Evolutionary conservation across 2,888 invertebrate species (phyloP).

Genomic region (Meandrusa payeni): DNA sequence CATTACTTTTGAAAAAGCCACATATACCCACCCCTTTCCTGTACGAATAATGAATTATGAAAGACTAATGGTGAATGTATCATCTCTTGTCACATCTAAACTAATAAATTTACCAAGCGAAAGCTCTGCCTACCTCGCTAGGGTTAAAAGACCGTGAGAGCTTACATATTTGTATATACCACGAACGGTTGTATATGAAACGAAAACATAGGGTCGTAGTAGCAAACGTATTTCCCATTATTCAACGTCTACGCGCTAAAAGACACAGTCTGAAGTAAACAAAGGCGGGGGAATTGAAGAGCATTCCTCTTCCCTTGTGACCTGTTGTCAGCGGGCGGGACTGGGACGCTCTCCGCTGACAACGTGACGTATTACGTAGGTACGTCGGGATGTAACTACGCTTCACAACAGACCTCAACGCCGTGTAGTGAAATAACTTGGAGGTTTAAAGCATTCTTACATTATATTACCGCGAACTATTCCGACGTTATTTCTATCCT

Average conservation of each 20-base stretch:
- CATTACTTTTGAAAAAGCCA: too few relatives aligned
- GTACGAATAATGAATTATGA: too few relatives aligned
- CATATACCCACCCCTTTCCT: too few relatives aligned
- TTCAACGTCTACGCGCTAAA: constrained; percentile 14
- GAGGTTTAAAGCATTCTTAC: neutral
- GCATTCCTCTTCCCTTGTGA: constrained; percentile 14
- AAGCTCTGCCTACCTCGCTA: too few relatives aligned
- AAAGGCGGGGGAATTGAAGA: constrained; percentile 15
- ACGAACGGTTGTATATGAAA: neutral
- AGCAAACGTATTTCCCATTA: constrained; percentile 16
- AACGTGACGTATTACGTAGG: constrained; percentile 11
- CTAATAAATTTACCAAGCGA: too few relatives aligned
- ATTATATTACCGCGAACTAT: too few relatives aligned
- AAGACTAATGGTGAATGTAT: too few relatives aligned
- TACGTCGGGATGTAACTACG: neutral
- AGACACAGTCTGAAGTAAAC: constrained; percentile 15
- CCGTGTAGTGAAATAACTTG: neutral
- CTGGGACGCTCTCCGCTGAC: neutral
- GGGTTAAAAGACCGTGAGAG: too few relatives aligned
- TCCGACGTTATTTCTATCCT: too few relatives aligned
- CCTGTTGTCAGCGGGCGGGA: constrained; percentile 14
- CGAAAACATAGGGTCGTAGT: constrained; percentile 1
- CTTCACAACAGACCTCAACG: neutral
- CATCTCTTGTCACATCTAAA: too few relatives aligned
- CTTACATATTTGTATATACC: too few relatives aligned